These are phyloP conservation scores for Aurelia sp. DNA, from an alignment of 30 jellyfish, hydroid and myxozoan species.

Conservation along the genomic window DNA sequence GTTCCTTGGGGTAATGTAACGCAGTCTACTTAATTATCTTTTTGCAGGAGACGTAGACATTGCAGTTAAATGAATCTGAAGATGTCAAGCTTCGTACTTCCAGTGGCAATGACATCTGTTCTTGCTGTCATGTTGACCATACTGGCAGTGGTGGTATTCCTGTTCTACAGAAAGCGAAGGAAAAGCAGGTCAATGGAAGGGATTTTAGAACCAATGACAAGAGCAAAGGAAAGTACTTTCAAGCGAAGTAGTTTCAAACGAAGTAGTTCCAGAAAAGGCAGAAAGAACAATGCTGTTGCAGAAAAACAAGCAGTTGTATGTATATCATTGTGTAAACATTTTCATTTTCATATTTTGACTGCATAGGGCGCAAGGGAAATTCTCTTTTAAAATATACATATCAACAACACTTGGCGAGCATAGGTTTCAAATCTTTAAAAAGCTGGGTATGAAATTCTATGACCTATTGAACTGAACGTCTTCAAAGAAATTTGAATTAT, in stretches of 20 bases:
- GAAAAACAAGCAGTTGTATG: slow-evolving; percentile 46
- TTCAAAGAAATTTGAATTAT: no score
- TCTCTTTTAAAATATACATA: not conserved
- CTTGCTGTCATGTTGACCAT: slow-evolving; percentile 85
- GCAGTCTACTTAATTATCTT: no score
- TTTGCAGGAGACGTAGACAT: not conserved
- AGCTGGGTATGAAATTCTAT: no score
- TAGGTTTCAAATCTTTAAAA: no score
- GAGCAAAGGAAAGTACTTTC: slow-evolving; percentile 67
- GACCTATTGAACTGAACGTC: no score
- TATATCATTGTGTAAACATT: not conserved
- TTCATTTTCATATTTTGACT: not conserved
- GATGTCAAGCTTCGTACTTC: slow-evolving; percentile 64
- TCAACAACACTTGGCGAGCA: no score
- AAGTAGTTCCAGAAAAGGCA: slow-evolving; percentile 57
- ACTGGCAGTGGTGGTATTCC: slow-evolving; percentile 68
- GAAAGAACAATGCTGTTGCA: slow-evolving; percentile 36
- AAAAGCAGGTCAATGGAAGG: slow-evolving; percentile 60
- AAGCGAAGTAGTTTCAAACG: slow-evolving; percentile 33
- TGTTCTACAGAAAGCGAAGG: slow-evolving; percentile 82
- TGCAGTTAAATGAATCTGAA: not conserved
- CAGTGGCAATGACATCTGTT: slow-evolving; percentile 78
- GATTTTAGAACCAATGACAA: slow-evolving; percentile 85
- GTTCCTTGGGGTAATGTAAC: no score
- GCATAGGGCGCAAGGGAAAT: not conserved